Percentiles rank a stretch among this genome's conserved stretches.
Evolutionary conservation across 2,888 invertebrate species (phyloP).

Genomic region (Mystacides longicornis): DNA sequence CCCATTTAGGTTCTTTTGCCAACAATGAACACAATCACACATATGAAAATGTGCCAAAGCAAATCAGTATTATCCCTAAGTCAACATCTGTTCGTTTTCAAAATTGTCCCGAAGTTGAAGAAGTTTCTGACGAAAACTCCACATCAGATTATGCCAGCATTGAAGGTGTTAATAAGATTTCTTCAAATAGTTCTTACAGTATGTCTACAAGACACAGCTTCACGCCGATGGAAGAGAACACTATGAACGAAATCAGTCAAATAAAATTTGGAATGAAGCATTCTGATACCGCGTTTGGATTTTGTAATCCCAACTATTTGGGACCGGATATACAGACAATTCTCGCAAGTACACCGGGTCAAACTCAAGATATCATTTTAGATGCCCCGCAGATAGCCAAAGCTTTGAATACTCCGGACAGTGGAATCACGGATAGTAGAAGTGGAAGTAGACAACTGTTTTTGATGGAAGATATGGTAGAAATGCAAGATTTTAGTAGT

Average conservation of each 20-base stretch:
- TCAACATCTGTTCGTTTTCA: conserved; percentile 55
- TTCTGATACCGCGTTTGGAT: conserved; percentile 52
- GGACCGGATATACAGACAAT: conserved; percentile 53
- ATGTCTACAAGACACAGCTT: conserved; percentile 33
- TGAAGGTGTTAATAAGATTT: conserved; percentile 54
- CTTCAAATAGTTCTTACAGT: conserved; percentile 44
- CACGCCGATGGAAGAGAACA: conserved; percentile 34
- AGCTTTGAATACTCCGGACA: conserved; percentile 55
- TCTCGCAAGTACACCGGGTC: conserved; percentile 20
- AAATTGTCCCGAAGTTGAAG: conserved; percentile 45
- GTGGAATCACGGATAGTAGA: conserved; percentile 49
- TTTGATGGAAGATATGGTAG: conserved; percentile 36
- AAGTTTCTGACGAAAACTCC: conserved; percentile 49
- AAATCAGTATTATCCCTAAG: conserved; percentile 40
- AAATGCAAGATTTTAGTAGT: conserved; percentile 36
- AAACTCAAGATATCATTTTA: conserved; percentile 24
- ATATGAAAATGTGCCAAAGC: conserved; percentile 44
- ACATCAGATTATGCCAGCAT: conserved; percentile 74
- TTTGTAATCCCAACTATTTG: conserved; percentile 70
- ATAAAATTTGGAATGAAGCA: conserved; percentile 20
- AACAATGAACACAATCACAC: conserved; percentile 28
- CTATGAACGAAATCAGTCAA: conserved; percentile 27
- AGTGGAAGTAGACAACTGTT: conserved; percentile 29
- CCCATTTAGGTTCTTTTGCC: conserved; percentile 37
- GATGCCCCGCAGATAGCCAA: conserved; percentile 34